Evolutionary conservation across 2,797 vertebrate genomes (phyloP), one percentile per base, ranked within the genome.

Genomic region (Sebastes aleutianus): DNA sequence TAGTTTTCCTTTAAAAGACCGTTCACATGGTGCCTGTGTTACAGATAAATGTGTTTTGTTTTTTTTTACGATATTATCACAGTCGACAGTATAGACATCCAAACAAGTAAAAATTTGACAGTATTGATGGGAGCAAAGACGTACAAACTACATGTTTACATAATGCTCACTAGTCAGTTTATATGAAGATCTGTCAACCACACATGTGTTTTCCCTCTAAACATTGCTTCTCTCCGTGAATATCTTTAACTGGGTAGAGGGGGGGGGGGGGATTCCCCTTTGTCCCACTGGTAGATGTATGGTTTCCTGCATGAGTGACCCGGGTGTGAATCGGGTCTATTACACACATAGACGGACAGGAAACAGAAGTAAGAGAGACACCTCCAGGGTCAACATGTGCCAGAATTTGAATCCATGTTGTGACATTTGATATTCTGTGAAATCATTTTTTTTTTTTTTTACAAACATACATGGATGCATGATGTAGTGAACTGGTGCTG

Each of bases 251-350:
- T 27, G 20, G 26, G n/a, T 9, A 36, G 57, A 0, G 29, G 27
- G 8, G 14, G 39, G 8, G 24, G 34, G 8, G 16, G 43, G 43
- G 74, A 39, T 74, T 86, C 79, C 87, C 80, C 75, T 59, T 62
- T 26, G 12, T 56, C 62, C 80, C 22, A 5, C 69, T 47, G 78
- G 68, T 75, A 85, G 57, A 84, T 69, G 72, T 67, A 70, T 79
- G 74, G 83, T 88, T 92, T 91, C 86, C 88, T 88, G 77, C 70
- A 81, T 77, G 57, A 81, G 31, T 78, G 70, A 82, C 69, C 70
- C 0, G 1, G 54, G 43, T 77, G 80, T 71, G 24, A 73, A 76
- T 76, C 2, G 24, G 29, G 24, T 77, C 34, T 32, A 34, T 68
- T 76, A 71, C 64, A 76, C 39, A 82, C 34, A 70, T 3, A 59